These are phyloP conservation scores for Drosophila bocki DNA, from an alignment of 1,140 invertebrate genomes.

Conservation along the genomic window DNA sequence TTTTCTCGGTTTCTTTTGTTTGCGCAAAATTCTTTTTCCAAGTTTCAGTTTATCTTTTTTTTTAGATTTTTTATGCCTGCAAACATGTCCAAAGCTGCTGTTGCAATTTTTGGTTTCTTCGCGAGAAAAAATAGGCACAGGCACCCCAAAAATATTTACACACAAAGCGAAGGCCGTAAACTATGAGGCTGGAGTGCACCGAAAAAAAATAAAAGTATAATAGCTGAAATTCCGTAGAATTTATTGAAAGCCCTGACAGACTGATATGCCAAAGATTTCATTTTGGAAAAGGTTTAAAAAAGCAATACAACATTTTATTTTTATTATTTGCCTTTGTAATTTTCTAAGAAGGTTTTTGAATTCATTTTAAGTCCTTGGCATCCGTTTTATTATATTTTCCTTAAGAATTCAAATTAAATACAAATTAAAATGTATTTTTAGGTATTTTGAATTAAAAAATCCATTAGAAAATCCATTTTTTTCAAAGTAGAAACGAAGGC, in stretches of 20 bases:
- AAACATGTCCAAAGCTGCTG: slow-evolving; percentile 43
- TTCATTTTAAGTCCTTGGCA: background rate
- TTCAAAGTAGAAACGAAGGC: too few relatives aligned
- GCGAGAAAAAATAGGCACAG: slow-evolving; percentile 14
- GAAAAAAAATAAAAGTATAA: background rate
- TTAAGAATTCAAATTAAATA: too few relatives aligned
- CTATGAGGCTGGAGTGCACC: slow-evolving; percentile 23
- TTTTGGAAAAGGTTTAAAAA: background rate
- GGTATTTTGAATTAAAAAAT: too few relatives aligned
- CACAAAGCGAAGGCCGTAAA: slow-evolving; percentile 62
- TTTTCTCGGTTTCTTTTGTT: slow-evolving; percentile 41
- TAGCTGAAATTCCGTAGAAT: too few relatives aligned
- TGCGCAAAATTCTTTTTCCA: background rate
- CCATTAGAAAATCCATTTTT: too few relatives aligned
- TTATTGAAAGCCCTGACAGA: too few relatives aligned
- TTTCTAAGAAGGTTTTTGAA: background rate
- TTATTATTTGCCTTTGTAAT: background rate
- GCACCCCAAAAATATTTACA: slow-evolving; percentile 59
- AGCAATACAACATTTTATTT: background rate
- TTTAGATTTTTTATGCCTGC: slow-evolving; percentile 16
- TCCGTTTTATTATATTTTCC: background rate
- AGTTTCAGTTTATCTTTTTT: slow-evolving; percentile 8
- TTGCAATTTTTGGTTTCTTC: slow-evolving; percentile 44
- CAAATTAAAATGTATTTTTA: too few relatives aligned
- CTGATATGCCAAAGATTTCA: background rate